phyloP scores from a whole-genome alignment of 2,888 invertebrate species.

The Diloba caeruleocephala region DNA sequence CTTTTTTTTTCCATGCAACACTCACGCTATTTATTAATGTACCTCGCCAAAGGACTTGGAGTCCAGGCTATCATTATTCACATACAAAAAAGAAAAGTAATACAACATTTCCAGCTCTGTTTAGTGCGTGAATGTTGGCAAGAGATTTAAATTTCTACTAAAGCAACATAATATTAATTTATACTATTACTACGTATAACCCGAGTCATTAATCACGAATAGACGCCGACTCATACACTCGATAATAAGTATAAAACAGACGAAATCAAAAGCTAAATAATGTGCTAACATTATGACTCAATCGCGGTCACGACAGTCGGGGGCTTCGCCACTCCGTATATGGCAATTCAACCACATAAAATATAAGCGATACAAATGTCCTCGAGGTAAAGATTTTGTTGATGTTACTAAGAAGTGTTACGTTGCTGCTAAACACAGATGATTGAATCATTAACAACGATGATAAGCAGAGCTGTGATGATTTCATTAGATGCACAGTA shows the following conservation, averaged over 20 bases:
- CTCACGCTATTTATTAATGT: too few species aligned
- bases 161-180: not conserved
- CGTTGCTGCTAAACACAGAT: constrained; percentile 7
- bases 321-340: constrained; percentile 37
- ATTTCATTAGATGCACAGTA: constrained; percentile 26
- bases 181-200: constrained; percentile 6
- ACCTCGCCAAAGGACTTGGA: too few species aligned
- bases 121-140: too few species aligned
- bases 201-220: constrained; percentile 21
- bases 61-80: too few species aligned
- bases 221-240: not conserved
- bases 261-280: constrained; percentile 43
- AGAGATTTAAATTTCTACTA: too few species aligned
- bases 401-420: constrained; percentile 34
- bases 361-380: too few species aligned
- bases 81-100: too few species aligned
- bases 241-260: constrained; percentile 20
- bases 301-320: constrained; percentile 18
- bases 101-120: too few species aligned
- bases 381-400: constrained; percentile 28
- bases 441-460: constrained; percentile 39
- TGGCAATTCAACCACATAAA: constrained; percentile 34
- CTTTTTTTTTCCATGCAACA: too few species aligned
- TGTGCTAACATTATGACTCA: constrained; percentile 34
- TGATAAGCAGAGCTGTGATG: constrained; percentile 24